Base-by-base conservation (phyloP, 2,888 invertebrate species). In the Torymus aiolomorphi region DNA sequence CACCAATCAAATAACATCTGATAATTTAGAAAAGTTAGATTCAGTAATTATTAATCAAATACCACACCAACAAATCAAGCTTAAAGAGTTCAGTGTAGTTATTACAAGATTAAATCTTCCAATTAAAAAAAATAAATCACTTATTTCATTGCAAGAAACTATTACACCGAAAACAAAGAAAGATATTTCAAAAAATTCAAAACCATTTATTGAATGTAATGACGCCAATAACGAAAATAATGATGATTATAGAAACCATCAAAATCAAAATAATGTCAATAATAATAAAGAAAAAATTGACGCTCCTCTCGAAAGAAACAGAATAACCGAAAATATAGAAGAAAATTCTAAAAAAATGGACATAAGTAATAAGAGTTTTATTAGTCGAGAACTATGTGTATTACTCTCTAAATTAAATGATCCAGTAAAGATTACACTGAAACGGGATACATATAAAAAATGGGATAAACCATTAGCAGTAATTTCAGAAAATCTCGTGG, bases 381-480 rank as follows among this genome's bases (percentile, higher is more conserved):
- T 74, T 10, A 20, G 59, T 57, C n/a, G 67, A n/a, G 72, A 83
- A n/a, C 77, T 83, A n/a, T 57, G 73, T 65, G 82, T 82, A 24
- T 3, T 86, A 12, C 79, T 85, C 49, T 83, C 82, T 51, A 83
- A 83, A 66, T 82, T 88, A 62, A 82, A 84, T 67, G 84, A 87
- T 85, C 73, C 85, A 0, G n/a, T 84, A 20, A 83, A 82, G 77
- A 72, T 88, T 13, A 85, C 85, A 16, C 82, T 66, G 24, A 86
- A 79, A 72, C 84, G 85, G 62, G 82, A 83, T 24, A 82, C 56
- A 49, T 82, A 84, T 72, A 67, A 73, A 18, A 85, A 83, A 42
- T 84, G 83, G 83, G 75, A 84, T 49, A 71, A 20, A 62, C 63
- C 73, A 18, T 63, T 82, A 18, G 71, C 71, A 49, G 66, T 63